A percentile compares a stretch with the other conserved stretches of the same genome.
These are phyloP conservation scores for Perizoma flavofasciatum DNA, from an alignment of 2,888 invertebrate genomes.

Conservation along the genomic window DNA sequence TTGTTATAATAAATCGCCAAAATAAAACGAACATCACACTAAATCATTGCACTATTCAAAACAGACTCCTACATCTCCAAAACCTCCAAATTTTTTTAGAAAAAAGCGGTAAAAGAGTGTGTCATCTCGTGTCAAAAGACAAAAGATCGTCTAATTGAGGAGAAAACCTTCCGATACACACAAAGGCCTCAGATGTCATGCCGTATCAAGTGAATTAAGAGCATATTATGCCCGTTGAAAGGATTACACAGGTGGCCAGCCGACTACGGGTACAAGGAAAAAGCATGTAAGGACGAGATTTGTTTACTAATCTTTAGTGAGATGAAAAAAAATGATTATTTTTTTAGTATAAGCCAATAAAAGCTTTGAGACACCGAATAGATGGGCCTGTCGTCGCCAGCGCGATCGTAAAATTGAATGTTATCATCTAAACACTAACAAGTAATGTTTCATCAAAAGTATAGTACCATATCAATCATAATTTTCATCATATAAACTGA, in stretches of 20 bases:
- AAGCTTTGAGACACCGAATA: too few species aligned
- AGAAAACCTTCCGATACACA: conserved; percentile 61
- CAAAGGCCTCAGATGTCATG: conserved; percentile 81
- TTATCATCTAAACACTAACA: too few species aligned
- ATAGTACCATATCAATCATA: too few species aligned
- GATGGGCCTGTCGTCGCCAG: too few species aligned
- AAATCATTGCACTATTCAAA: conserved; percentile 80
- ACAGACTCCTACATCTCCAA: conserved; percentile 59
- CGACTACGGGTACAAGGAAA: conserved; percentile 50
- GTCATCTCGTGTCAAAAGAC: conserved; percentile 77
- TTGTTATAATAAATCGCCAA: conserved; percentile 69
- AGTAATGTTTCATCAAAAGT: too few species aligned
- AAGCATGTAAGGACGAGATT: conserved; percentile 47
- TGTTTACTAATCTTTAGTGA: conserved; percentile 40
- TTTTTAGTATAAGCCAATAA: too few species aligned
- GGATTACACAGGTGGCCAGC: conserved; percentile 81
- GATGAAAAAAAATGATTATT: neutral
- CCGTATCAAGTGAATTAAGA: conserved; percentile 81
- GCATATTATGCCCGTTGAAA: conserved; percentile 78
- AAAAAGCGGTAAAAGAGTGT: conserved; percentile 53
- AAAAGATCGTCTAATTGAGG: conserved; percentile 75
- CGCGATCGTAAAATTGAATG: too few species aligned
- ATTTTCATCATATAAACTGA: too few species aligned
- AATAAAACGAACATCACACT: conserved; percentile 68
- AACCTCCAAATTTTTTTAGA: conserved; percentile 33